Evolutionary conservation across 1,140 invertebrate species (phyloP), one percentile per base, ranked within the genome.

Genomic region (Heliconius himera): DNA sequence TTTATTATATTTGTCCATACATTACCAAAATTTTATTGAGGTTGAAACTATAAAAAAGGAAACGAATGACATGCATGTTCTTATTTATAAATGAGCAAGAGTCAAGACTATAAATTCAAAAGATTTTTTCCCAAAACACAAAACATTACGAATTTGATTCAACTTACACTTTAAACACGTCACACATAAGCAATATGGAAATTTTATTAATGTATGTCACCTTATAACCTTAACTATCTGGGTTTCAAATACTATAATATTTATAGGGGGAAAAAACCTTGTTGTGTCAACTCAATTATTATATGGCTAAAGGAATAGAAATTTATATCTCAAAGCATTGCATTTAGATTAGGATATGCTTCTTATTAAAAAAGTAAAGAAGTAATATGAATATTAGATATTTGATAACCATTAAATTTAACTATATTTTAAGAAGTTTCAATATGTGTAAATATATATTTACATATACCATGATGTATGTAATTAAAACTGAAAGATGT

Each of bases 161-260:
- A 5, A 66, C 60, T 13, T 66, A 66, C 60, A 29, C 60, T 26
- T 29, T 29, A 66, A 13, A 29, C 26, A 66, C 60, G 22, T 26
- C 22, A 26, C 9, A 66, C 13, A 26, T 13, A 26, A 26, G 22
- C 60, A 26, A 66, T 16, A 66, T 72, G 79, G 79, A 80, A 80
- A 60, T 66, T 80, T 80, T 80, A 73, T 80, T 79, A 73, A 71
- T 72, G 33, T 18, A 66, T 51, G 22, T 76, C 74, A 80, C 79
- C 74, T 80, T 73, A 76, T 70, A 73, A 73, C 74, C 70, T 66
- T 46, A 73, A 70, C 70, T 76, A 80, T 80, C 79, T 80, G 70
- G 79, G 74, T 4, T 60, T 60, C 18, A 38, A 38, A 76, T 16
- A 70, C 26, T 66, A 3, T 66, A 66, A 13, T 56, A 66, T 26